These are phyloP conservation scores for Aselliscus stoliczkanus DNA, from an alignment of 2,797 vertebrate genomes.

Conservation along the genomic window DNA sequence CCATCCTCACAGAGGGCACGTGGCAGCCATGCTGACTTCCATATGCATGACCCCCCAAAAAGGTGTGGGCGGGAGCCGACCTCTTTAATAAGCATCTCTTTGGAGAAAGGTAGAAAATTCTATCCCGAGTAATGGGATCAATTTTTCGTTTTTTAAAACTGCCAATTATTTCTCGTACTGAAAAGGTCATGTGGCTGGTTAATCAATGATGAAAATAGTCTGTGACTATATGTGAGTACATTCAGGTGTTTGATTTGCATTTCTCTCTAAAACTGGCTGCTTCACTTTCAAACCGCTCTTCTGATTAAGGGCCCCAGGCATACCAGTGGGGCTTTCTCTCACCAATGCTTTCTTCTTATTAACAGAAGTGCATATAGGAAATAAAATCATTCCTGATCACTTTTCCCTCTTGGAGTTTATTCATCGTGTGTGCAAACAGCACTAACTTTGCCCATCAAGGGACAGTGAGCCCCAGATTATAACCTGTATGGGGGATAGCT, in stretches of 20 bases:
- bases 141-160: constrained; percentile 80
- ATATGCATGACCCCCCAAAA: constrained; percentile 63
- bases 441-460: background rate
- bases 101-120: constrained; percentile 73
- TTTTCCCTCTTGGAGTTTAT: background rate
- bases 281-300: background rate
- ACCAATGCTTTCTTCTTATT: background rate
- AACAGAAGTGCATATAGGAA: constrained; percentile 31
- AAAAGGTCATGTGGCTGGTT: constrained; percentile 74
- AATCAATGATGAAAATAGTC: constrained; percentile 75
- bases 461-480: fast-evolving
- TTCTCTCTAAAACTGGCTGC: constrained; percentile 10
- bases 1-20: constrained; percentile 66
- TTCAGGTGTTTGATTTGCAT: constrained; percentile 47
- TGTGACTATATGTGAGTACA: background rate
- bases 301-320: background rate
- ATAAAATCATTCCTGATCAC: background rate
- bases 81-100: constrained; percentile 74
- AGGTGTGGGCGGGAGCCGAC: constrained; percentile 15
- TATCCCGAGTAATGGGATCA: constrained; percentile 78
- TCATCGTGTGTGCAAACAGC: background rate
- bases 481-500: background rate
- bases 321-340: background rate
- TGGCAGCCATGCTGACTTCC: constrained; percentile 67
- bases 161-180: constrained; percentile 78